Conservation (phyloP, 2,797 vertebrate genomes). For the Malacoraja senta region DNA sequence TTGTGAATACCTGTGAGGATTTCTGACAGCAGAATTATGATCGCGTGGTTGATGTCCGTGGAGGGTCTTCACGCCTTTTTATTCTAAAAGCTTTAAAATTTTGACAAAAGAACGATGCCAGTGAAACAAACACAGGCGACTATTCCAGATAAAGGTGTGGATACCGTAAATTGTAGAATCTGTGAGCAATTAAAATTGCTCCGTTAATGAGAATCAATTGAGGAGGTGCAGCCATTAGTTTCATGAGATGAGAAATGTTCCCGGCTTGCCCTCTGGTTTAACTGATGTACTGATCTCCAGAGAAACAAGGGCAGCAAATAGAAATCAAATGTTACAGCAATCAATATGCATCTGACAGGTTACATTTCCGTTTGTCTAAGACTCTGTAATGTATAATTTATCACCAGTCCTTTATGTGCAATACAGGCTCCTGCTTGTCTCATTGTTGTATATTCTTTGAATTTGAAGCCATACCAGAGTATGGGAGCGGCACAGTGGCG, state of each 20-base stretch:
- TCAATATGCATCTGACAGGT: conserved; percentile 31
- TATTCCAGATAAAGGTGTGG: not conserved
- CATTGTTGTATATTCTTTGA: not conserved
- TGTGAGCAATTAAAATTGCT: not conserved
- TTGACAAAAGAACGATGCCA: not conserved
- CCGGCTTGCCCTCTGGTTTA: not conserved
- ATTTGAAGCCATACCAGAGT: not conserved
- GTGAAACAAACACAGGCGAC: not conserved
- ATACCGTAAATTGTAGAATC: not conserved
- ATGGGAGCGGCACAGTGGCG: no score
- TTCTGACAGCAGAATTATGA: not conserved
- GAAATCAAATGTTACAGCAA: conserved; percentile 22
- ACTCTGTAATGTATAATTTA: conserved; percentile 24
- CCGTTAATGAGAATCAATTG: not conserved
- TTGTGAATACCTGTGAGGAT: not conserved
- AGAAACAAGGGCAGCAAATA: not conserved
- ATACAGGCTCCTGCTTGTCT: not conserved
- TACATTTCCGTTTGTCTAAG: conserved; percentile 14
- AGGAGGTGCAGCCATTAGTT: not conserved
- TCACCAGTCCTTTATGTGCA: not conserved
- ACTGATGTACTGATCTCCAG: not conserved
- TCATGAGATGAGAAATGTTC: not conserved
- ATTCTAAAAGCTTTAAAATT: not conserved
- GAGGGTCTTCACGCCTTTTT: not conserved
- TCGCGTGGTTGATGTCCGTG: not conserved